Evolutionary conservation across 2,113 vertebrate species (phyloP), one percentile per base, ranked within the genome.

Genomic region (Phodopus roborovskii): DNA sequence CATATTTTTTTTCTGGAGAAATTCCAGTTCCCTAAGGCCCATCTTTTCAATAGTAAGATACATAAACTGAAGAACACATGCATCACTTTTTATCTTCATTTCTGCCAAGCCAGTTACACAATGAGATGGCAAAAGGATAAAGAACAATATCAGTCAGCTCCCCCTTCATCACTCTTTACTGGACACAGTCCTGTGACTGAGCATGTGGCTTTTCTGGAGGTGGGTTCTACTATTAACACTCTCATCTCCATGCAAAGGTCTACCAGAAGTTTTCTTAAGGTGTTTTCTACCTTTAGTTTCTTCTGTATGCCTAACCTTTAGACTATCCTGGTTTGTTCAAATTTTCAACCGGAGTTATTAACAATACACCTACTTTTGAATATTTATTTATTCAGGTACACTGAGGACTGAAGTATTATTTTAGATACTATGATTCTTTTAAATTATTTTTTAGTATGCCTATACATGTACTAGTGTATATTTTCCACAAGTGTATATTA

Each of bases 301-400:
- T 94, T 93, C 36, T 82, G 3, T 73, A 62, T 90, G 56, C 12
- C 3, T 12, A 42, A 33, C 56, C n/a, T 96, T 90, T 94, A 95
- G 91, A 64, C 33, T 64, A 36, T 78, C 48, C 42, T 81, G 50
- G 75, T 60, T 82, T 95, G 45, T 53, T 33, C 74, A 90, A 66
- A 77, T 91, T 93, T 89, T 26, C 56, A 91, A 66, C 3, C 33
- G 42, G 30, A 91, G 30, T 82, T 58, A 88, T 60, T 75, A 81
- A 70, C 7, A 70, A 91, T 70, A 90, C 53, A 90, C 45, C 22
- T 94, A 88, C 33, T 26, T 86, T 64, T 91, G 42, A 89, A 68
- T 92, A 88, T 88, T 71, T 42, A 62, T 62, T 70, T 73, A 39
- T 42, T 71, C 22, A 73, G 62, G 36, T 58, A 17, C 28, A 50